Evolutionary conservation across 2,888 invertebrate genomes (phyloP).

Genomic region (Drosophila diplacantha): DNA sequence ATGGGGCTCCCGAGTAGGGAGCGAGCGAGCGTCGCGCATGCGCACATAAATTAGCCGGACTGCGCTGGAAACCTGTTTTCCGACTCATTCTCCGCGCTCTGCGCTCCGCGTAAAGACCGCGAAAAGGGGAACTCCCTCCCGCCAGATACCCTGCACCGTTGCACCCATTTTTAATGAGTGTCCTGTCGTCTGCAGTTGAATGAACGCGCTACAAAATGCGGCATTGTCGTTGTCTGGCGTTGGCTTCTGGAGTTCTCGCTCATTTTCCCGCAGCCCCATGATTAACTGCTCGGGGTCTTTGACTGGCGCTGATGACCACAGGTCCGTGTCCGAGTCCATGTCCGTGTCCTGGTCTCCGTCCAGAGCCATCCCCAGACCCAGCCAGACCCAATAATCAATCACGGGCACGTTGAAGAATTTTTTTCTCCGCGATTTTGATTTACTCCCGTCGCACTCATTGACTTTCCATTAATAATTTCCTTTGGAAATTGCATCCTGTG

Average conservation of each 20-base stretch:
- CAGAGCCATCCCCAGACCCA: constrained; percentile 1
- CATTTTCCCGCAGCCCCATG: constrained; percentile 56
- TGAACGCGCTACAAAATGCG: constrained; percentile 58
- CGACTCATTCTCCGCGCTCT: not conserved
- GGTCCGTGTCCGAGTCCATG: constrained; percentile 5
- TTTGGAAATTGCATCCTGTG: constrained; percentile 70
- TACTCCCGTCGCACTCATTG: constrained; percentile 70
- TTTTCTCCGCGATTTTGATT: constrained; percentile 35
- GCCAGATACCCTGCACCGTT: constrained; percentile 51
- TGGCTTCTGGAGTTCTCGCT: constrained; percentile 62
- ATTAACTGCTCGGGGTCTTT: constrained; percentile 68
- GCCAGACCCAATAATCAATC: constrained; percentile 65
- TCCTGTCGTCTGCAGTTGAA: constrained; percentile 74
- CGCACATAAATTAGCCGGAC: constrained; percentile 69
- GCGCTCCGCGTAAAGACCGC: constrained; percentile 60
- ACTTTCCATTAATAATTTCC: constrained; percentile 75
- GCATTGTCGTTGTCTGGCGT: constrained; percentile 56
- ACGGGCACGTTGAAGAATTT: constrained; percentile 63
- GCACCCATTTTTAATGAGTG: constrained; percentile 74
- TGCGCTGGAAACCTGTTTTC: constrained; percentile 55
- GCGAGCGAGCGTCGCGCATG: constrained; percentile 69
- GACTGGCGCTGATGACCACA: constrained; percentile 65
- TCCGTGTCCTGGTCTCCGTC: constrained; percentile 4
- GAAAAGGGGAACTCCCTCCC: constrained; percentile 49
- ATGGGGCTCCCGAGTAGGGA: constrained; percentile 75